Evolutionary conservation across 2,113 vertebrate species (phyloP).

Genomic region (Hyaena hyaena): DNA sequence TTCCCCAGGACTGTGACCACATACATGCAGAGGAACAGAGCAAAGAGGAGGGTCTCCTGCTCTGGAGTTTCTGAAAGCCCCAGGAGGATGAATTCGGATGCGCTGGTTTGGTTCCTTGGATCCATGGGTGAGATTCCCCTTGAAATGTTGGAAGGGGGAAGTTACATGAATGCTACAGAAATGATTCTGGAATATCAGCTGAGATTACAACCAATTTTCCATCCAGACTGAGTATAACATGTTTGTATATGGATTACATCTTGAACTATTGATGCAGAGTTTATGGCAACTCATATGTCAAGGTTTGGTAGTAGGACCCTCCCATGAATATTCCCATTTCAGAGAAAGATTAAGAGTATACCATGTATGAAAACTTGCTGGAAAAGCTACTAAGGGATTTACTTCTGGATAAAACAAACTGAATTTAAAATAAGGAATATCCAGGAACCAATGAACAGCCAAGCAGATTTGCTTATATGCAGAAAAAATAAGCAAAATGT

Average conservation of each 20-base stretch:
- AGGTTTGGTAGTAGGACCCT: neutral
- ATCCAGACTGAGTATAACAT: neutral
- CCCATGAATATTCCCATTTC: neutral
- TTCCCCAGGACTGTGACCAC: constrained; percentile 54
- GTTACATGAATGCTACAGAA: neutral
- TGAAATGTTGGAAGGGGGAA: neutral
- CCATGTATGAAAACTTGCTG: neutral
- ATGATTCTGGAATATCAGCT: neutral
- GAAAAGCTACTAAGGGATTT: neutral
- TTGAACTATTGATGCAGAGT: neutral
- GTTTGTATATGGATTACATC: neutral
- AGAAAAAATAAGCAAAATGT: neutral
- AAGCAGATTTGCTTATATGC: neutral
- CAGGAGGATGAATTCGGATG: constrained; percentile 65
- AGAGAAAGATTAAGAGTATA: neutral
- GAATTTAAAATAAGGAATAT: neutral
- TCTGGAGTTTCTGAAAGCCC: constrained; percentile 71
- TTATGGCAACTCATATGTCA: neutral
- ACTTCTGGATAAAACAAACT: neutral
- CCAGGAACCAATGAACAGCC: neutral
- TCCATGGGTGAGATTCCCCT: constrained; percentile 35
- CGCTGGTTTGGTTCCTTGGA: constrained; percentile 36
- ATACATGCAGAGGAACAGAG: constrained; percentile 71
- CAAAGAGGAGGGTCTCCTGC: constrained; percentile 59
- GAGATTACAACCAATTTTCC: neutral